These are phyloP conservation scores for Hyposmocoma kahamanoa DNA, from an alignment of 1,140 invertebrate genomes.

Conservation along the genomic window DNA sequence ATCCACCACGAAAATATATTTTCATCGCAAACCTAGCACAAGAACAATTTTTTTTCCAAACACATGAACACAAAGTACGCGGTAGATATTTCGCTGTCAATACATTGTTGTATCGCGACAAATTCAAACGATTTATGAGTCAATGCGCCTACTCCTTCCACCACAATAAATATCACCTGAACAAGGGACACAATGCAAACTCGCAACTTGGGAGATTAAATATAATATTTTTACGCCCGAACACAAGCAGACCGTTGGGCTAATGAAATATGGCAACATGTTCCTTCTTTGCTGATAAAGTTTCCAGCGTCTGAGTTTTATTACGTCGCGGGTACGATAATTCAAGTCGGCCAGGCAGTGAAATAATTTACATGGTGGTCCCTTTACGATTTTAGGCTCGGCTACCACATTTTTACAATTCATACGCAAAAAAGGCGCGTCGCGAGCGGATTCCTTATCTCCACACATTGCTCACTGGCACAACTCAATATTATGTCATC, in stretches of 20 bases:
- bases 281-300: slow-evolving; percentile 57
- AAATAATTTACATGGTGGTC: slow-evolving; percentile 62
- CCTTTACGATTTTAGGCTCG: slow-evolving; percentile 35
- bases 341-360: slow-evolving; percentile 36
- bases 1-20: too few species aligned
- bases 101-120: too few species aligned
- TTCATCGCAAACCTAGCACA: too few species aligned
- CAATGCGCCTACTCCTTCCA: slow-evolving; percentile 32
- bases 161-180: slow-evolving; percentile 44
- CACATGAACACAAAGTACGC: too few species aligned
- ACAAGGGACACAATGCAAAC: slow-evolving; percentile 39
- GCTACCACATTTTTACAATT: slow-evolving; percentile 38
- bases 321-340: slow-evolving; percentile 48
- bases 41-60: too few species aligned
- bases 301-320: slow-evolving; percentile 53
- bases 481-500: too few species aligned
- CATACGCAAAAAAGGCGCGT: background rate
- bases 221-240: slow-evolving; percentile 56
- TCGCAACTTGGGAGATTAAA: slow-evolving; percentile 50
- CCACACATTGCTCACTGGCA: too few species aligned
- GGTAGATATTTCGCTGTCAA: too few species aligned
- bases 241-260: slow-evolving; percentile 42
- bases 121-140: too few species aligned
- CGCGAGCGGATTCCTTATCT: background rate
- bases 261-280: slow-evolving; percentile 63